These are phyloP conservation scores for Epistrophella euchroma DNA, from an alignment of 2,888 invertebrate species.

Conservation along the genomic window DNA sequence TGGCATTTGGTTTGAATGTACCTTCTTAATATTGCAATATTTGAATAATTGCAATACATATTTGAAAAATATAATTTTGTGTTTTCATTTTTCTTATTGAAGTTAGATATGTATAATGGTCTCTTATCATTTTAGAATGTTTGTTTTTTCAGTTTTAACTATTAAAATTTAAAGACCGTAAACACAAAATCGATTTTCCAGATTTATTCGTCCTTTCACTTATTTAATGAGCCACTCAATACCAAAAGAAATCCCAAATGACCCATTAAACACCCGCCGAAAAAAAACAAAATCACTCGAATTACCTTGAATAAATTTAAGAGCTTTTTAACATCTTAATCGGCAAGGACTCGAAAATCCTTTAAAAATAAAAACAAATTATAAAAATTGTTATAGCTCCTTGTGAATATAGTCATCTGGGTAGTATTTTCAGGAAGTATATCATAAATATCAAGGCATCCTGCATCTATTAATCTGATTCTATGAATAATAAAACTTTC, in stretches of 20 bases:
- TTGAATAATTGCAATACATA: no score
- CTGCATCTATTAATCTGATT: conserved; percentile 48
- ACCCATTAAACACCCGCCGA: neutral
- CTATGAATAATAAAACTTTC: conserved; percentile 9
- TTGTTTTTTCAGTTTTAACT: neutral
- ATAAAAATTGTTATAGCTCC: conserved; percentile 43
- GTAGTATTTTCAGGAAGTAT: neutral
- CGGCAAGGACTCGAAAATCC: neutral
- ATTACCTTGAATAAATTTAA: neutral
- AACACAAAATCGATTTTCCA: neutral
- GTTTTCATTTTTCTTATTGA: no score
- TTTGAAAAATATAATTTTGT: no score
- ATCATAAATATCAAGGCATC: conserved; percentile 47
- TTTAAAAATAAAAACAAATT: conserved; percentile 21
- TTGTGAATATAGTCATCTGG: neutral
- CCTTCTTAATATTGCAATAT: no score
- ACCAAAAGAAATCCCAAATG: conserved; percentile 1
- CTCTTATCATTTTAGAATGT: neutral
- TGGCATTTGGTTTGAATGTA: no score
- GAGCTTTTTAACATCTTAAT: neutral
- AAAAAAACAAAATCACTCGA: neutral
- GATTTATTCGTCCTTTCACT: neutral
- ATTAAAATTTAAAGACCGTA: neutral
- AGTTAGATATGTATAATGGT: no score
- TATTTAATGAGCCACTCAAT: conserved; percentile 24